A percentile compares a stretch with the other conserved stretches of the same genome.
These are phyloP conservation scores for Pilophorus perplexus DNA, from an alignment of 2,888 invertebrate species.

Conservation along the genomic window DNA sequence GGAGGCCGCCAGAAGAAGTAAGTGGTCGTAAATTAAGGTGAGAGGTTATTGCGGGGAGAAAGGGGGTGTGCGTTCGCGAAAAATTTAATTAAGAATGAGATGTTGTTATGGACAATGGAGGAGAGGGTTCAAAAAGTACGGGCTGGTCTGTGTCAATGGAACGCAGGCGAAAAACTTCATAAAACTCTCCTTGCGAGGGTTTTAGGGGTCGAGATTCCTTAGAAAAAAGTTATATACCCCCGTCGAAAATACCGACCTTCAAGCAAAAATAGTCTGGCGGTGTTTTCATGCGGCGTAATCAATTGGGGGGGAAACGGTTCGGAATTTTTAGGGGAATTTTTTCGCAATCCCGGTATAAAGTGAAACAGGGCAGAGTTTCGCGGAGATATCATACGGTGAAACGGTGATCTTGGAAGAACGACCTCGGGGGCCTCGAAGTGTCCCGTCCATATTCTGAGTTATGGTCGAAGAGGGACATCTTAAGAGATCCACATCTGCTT, in stretches of 20 bases:
- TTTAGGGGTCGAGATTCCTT: no score
- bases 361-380: no score
- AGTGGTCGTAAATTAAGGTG: conserved; percentile 28
- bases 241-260: no score
- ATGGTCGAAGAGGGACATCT: conserved; percentile 33
- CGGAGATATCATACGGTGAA: no score
- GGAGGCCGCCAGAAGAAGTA: no score
- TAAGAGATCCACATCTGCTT: conserved; percentile 30
- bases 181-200: not conserved
- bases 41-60: conserved; percentile 28
- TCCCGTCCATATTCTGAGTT: conserved; percentile 31
- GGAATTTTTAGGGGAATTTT: no score
- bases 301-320: no score
- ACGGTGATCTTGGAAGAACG: not conserved
- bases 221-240: no score
- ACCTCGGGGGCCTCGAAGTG: not conserved
- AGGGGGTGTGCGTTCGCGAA: conserved; percentile 1
- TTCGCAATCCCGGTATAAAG: no score
- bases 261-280: no score
- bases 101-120: conserved; percentile 29
- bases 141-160: conserved; percentile 20
- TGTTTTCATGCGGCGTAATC: no score
- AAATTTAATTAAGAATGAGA: conserved; percentile 41
- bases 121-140: conserved; percentile 1
- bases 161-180: conserved; percentile 9